These are phyloP conservation scores for Drosophila eohydei DNA, from an alignment of 2,888 invertebrate species.

Conservation along the genomic window DNA sequence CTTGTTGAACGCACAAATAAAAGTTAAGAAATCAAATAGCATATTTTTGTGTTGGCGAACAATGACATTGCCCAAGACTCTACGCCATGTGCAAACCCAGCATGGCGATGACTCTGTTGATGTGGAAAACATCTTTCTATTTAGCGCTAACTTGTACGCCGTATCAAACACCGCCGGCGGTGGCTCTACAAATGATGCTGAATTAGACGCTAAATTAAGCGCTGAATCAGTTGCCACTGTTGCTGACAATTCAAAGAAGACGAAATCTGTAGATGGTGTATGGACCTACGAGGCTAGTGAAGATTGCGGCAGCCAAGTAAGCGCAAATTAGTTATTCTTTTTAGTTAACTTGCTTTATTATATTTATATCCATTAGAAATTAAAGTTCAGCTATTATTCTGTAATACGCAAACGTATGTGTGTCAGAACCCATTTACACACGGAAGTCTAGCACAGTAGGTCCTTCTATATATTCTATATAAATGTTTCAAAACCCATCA, in stretches of 20 bases:
- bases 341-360: background rate
- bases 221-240: slow-evolving; percentile 1
- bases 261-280: slow-evolving; percentile 24
- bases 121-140: slow-evolving; percentile 70
- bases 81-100: slow-evolving; percentile 63
- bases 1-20: slow-evolving; percentile 31
- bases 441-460: no score
- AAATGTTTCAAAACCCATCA: background rate
- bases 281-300: slow-evolving; percentile 56
- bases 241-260: slow-evolving; percentile 10
- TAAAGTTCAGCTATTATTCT: no score
- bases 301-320: slow-evolving; percentile 47
- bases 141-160: slow-evolving; percentile 49
- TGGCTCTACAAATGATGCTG: background rate
- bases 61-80: slow-evolving; percentile 54
- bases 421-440: no score
- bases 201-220: slow-evolving; percentile 1
- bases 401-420: no score
- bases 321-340: slow-evolving; percentile 1
- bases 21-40: slow-evolving; percentile 22
- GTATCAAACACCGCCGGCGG: background rate
- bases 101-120: slow-evolving; percentile 59
- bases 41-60: slow-evolving; percentile 27
- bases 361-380: background rate
- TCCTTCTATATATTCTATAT: no score